Evolutionary conservation across 2,113 vertebrate species (phyloP), one percentile per base, ranked within the genome.

Genomic region (Takifugu bimaculatus): DNA sequence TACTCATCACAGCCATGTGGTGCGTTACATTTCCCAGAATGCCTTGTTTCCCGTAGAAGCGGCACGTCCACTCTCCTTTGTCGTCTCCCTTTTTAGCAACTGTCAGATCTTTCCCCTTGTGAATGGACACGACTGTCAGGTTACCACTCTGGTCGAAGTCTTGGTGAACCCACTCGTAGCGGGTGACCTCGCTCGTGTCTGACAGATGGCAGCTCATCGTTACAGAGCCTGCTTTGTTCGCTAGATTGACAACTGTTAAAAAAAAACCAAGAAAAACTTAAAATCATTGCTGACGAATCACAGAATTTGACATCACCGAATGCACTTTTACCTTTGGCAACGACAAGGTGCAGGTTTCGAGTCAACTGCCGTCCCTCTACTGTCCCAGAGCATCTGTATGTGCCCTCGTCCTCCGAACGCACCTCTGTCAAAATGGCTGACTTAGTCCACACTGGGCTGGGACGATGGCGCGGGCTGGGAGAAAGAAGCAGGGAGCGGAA

Each of bases 1-100:
- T 73, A 91, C 91, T 76, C 72, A 76, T 87, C 11, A 57, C 12
- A 1, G 51, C 61, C 55, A 57, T 1, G 1, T 85, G 44, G 65
- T 81, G 72, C 1, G 88, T 89, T 9, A 75, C 77, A 20, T 87
- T 91, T 68, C 90, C 90, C 65, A 91, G 35, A 48, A 85, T 26
- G 27, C 84, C 84, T 0, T 79, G 12, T 49, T 69, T 42, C 13
- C 86, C 79, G 2, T 74, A 76, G 63, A 81, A 91, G 27, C 57
- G 84, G 15, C 91, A 92, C 2, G 60, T 26, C 88, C 82, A 88
- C 60, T 81, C 73, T 0, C 79, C 72, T 6, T 28, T 7, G n/a
- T 61, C 60, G 6, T 79, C 72, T 14, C 39, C 68, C 1, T 6
- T 11, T 4, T 13, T 52, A 28, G 27, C 50, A 12, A 89, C 44